Evolutionary conservation across 2,888 invertebrate species (phyloP), one percentile per base, ranked within the genome.

Genomic region (Cotesia congregata): DNA sequence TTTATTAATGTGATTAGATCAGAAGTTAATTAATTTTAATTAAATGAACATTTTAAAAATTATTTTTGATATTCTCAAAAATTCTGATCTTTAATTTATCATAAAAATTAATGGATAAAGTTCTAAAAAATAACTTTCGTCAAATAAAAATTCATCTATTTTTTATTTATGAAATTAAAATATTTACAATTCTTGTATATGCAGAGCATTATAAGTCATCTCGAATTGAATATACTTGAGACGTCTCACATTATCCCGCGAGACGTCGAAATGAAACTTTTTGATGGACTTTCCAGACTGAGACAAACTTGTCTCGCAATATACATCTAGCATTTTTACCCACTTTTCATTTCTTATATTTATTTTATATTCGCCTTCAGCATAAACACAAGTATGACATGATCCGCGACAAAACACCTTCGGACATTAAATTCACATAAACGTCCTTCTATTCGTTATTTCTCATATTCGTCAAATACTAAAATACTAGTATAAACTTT

Each of bases 241-340:
- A 73, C 50, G 67, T 59, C 41, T 67, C 38, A 30, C 30, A 30
- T 65, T 65, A 20, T 65, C 65, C 9, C 38, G 30, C 12, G 65
- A 65, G 61, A 61, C 50, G 74, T 72, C 77, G 78, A 78, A 80
- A 78, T 78, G 77, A 81, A 82, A 82, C 80, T 82, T 82, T 82
- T 80, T 81, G 80, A 82, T 82, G 74, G 80, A 82, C 75, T 81
- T 81, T 30, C 30, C 30, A 30, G 30, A 30, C 30, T 30, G 30
- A 30, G 72, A 77, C 77, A 76, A 30, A 65, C 65, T 79, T 68
- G 75, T 70, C 70, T 69, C 30, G 30, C 3, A 30, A 30, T 30
- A 30, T 30, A 30, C 3, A 30, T n/a, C 40, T 50, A 69, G 50
- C 69, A 68, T 67, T 76, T 50, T 50, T 70, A 20, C 41, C 41